Base-by-base conservation (phyloP, 2,888 invertebrate species). In the Orthosia gothica region DNA sequence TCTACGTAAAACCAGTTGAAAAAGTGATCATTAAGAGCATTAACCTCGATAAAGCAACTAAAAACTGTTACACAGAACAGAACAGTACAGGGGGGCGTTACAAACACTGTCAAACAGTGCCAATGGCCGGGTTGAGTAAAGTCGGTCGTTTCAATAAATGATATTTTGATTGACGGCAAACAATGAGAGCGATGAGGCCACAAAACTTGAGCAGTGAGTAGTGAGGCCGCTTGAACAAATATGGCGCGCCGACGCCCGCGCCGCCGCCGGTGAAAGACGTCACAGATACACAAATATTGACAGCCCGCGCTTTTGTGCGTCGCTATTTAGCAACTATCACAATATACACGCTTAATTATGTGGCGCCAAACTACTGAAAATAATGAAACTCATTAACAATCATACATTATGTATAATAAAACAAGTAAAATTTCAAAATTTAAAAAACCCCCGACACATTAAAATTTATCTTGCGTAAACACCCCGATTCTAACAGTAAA, bases 281-380 rank as follows among this genome's bases (percentile, higher is more conserved):
- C 92, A 92, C 85, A 79, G 81, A 66, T 78, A 86, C 66, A 87
- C 89, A 91, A 93, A 93, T 93, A 92, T 92, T 93, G 91, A 92
- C 90, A 87, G 72, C 69, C 74, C 79, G 68, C 87, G 84, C 88
- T 85, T 90, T 89, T 89, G 89, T 90, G 70, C 81, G 81, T 74
- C 79, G 79, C 59, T 74, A 76, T 81, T 76, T 75, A 82, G 66
- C 79, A 84, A 75, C 55, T 82, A 81, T 82, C 76, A 87, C 83
- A 83, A 83, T 86, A 86, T 84, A 83, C 81, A 83, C 72, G 71
- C 71, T 74, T 81, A 64, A 80, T 71, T 67, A 78, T 23, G 32
- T 73, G 64, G 59, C 63, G 59, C 64, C 54, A 70, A 67, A 72
- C 32, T 54, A 65, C 47, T 70, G 26, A 73, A 74, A 76, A 63